Evolutionary conservation across 2,797 vertebrate species (phyloP).

Genomic region (Kryptolebias ocellatus): DNA sequence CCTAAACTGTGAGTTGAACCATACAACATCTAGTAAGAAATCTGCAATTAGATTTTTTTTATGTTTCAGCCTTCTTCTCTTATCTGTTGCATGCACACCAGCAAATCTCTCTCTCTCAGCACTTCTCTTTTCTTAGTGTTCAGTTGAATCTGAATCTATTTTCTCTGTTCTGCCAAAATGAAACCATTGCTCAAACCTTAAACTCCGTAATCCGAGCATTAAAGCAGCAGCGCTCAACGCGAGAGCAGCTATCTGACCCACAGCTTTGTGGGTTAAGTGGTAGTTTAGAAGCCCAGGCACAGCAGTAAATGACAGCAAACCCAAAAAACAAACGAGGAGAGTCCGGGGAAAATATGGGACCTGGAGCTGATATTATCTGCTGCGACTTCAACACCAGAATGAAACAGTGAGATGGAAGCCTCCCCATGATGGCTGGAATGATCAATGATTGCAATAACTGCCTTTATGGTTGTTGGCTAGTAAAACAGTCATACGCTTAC

Average conservation of each 20-base stretch:
- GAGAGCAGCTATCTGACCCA: conserved; percentile 40
- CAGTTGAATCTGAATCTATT: conserved; percentile 52
- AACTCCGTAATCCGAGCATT: conserved; percentile 37
- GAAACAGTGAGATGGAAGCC: conserved; percentile 51
- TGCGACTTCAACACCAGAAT: conserved; percentile 39
- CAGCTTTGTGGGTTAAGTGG: conserved; percentile 55
- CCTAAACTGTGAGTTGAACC: not conserved
- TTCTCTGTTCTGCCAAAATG: conserved; percentile 51
- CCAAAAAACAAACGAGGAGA: conserved; percentile 33
- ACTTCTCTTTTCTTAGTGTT: conserved; percentile 3
- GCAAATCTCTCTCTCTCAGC: not conserved
- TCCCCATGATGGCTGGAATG: conserved; percentile 41
- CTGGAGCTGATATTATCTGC: conserved; percentile 56
- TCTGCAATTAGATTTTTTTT: conserved; percentile 1
- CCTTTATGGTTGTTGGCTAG: conserved; percentile 40
- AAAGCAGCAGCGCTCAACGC: conserved; percentile 20
- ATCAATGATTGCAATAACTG: conserved; percentile 63
- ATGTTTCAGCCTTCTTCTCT: not conserved
- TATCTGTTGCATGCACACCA: not conserved
- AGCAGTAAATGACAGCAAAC: conserved; percentile 43
- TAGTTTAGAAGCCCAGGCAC: conserved; percentile 41
- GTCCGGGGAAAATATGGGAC: conserved; percentile 51
- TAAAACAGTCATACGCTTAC: conserved; percentile 31
- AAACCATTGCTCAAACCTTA: conserved; percentile 65
- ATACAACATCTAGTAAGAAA: not conserved